Evolutionary conservation across 2,888 invertebrate genomes (phyloP).

Genomic region (Dendrolimus houi): DNA sequence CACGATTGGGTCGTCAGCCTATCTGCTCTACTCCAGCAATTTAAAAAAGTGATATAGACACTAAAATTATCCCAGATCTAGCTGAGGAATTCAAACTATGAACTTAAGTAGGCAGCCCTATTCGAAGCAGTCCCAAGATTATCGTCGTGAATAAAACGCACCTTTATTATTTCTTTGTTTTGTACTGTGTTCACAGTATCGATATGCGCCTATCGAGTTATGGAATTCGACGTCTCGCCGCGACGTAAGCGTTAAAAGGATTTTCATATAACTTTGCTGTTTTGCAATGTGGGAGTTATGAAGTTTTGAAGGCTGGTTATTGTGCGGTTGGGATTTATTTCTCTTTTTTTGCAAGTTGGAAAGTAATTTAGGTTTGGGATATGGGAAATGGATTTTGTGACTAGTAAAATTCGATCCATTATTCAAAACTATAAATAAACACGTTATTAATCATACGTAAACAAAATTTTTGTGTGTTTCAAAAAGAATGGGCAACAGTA

Average conservation of each 20-base stretch:
- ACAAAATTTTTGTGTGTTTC: too few relatives aligned
- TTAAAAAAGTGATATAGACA: too few relatives aligned
- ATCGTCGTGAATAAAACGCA: slow-evolving; percentile 29
- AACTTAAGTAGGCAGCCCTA: not conserved
- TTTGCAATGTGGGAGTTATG: slow-evolving; percentile 3
- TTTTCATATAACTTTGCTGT: slow-evolving; percentile 10
- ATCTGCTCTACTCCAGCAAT: too few relatives aligned
- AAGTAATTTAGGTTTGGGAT: not conserved
- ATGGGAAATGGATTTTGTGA: not conserved
- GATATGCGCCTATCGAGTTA: slow-evolving; percentile 19
- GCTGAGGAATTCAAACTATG: too few relatives aligned
- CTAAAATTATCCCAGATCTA: too few relatives aligned
- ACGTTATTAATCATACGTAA: too few relatives aligned
- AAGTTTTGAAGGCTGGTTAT: not conserved
- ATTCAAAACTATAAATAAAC: too few relatives aligned
- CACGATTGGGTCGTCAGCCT: too few relatives aligned
- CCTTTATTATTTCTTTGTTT: slow-evolving; percentile 38
- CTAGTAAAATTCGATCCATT: too few relatives aligned
- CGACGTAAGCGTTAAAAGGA: slow-evolving; percentile 13
- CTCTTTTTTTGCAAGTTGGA: not conserved
- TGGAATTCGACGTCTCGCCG: slow-evolving; percentile 12
- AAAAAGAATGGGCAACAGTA: too few relatives aligned
- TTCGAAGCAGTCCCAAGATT: slow-evolving; percentile 22
- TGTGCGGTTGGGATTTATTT: not conserved
- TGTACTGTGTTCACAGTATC: slow-evolving; percentile 20